Percentiles rank a stretch among this genome's conserved stretches.
Conservation (phyloP, 2,888 invertebrate genomes). For the Didymodactylos carnosus region DNA sequence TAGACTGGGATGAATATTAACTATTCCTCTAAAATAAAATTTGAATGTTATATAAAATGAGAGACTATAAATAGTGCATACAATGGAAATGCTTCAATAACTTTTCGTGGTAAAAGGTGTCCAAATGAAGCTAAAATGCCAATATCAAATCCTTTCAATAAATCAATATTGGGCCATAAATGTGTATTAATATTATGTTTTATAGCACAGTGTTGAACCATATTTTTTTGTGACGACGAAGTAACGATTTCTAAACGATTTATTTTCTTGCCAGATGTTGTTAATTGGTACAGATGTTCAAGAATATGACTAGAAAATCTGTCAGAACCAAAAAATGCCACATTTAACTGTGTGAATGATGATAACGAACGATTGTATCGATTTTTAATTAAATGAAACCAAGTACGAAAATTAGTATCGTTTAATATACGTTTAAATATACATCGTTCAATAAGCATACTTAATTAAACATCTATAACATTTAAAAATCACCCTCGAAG, state of each 20-base stretch:
- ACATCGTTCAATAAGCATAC: neutral
- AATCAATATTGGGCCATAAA: neutral
- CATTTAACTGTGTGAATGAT: neutral
- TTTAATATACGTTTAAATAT: neutral
- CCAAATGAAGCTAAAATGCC: conserved; percentile 85
- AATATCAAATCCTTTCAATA: conserved; percentile 45
- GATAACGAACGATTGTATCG: no score
- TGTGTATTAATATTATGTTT: neutral
- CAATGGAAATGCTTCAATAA: conserved; percentile 60
- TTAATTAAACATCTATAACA: no score
- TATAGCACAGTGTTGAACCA: neutral
- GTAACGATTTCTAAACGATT: neutral
- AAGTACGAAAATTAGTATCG: no score
- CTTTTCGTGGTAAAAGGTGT: conserved; percentile 54
- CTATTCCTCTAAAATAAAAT: conserved; percentile 48
- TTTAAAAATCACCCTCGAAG: no score
- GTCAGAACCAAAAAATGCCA: neutral
- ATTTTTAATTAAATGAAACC: no score
- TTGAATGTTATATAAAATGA: neutral
- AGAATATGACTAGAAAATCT: neutral
- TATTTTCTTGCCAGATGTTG: neutral
- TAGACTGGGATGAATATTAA: conserved; percentile 78
- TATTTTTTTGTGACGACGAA: neutral
- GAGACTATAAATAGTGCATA: conserved; percentile 41
- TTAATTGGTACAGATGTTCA: neutral